These are phyloP conservation scores for Auanema sp. DNA, from an alignment of 2,888 invertebrate genomes.

Conservation along the genomic window DNA sequence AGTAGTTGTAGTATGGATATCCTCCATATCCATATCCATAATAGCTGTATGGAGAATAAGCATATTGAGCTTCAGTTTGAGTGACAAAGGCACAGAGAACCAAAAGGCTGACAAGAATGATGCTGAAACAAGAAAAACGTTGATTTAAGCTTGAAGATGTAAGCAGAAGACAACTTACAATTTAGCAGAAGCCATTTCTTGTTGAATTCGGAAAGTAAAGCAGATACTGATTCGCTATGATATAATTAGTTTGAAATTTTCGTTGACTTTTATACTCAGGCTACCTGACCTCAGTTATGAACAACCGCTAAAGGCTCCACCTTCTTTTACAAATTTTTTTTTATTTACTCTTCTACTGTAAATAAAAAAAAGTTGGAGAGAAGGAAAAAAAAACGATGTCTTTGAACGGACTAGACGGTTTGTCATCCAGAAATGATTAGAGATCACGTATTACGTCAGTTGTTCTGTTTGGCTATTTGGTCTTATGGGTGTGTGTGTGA, in stretches of 20 bases:
- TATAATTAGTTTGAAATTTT: constrained; percentile 9
- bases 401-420: constrained; percentile 5
- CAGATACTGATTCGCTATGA: background rate
- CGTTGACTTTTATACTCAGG: constrained; percentile 11
- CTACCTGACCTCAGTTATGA: constrained; percentile 1
- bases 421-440: background rate
- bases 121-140: constrained; percentile 10
- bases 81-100: constrained; percentile 16
- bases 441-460: background rate
- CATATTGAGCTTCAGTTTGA: constrained; percentile 21
- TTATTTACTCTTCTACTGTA: too few relatives aligned
- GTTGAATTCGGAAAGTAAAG: too few relatives aligned
- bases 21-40: constrained; percentile 20
- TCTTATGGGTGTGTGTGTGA: too few relatives aligned
- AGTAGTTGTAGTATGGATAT: constrained; percentile 19
- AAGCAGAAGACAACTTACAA: constrained; percentile 19
- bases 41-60: constrained; percentile 16
- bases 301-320: constrained; percentile 12
- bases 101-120: constrained; percentile 16
- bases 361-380: constrained; percentile 4
- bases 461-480: too few relatives aligned
- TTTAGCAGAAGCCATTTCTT: constrained; percentile 17
- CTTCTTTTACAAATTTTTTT: background rate
- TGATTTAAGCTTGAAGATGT: too few relatives aligned
- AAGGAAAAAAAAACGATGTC: constrained; percentile 3